phyloP scores from a whole-genome alignment of 2,888 invertebrate genomes.

The Tolmerus cingulatus region DNA sequence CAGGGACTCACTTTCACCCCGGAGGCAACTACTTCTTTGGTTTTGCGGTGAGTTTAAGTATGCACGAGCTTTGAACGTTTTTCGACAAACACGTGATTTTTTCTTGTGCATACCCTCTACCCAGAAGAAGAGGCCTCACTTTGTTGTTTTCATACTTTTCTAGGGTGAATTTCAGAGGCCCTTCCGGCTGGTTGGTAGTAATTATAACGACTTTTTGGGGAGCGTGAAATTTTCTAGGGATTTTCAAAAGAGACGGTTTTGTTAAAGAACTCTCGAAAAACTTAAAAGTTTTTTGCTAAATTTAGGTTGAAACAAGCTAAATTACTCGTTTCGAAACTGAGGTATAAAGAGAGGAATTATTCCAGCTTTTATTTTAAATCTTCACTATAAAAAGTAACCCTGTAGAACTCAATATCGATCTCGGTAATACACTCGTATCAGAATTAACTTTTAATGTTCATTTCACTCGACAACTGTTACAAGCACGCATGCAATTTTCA shows the following conservation, averaged over 20 bases:
- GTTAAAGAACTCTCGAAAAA: neutral
- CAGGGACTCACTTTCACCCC: neutral
- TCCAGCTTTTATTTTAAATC: neutral
- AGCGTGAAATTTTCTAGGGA: neutral
- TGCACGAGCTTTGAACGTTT: neutral
- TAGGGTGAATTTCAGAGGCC: neutral
- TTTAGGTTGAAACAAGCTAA: neutral
- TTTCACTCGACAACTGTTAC: too few species aligned
- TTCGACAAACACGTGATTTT: neutral
- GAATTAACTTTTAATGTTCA: too few species aligned
- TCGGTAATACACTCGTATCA: too few species aligned
- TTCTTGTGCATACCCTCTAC: neutral
- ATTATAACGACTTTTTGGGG: neutral
- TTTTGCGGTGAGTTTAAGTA: neutral
- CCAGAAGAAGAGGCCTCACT: neutral
- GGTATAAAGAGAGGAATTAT: neutral
- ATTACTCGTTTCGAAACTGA: neutral
- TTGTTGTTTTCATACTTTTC: neutral
- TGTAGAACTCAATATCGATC: neutral
- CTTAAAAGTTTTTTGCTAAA: neutral
- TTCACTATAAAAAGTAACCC: neutral
- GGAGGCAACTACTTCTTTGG: neutral
- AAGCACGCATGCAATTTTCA: too few species aligned
- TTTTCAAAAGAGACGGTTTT: neutral
- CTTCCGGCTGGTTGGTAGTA: neutral